phyloP scores from a whole-genome alignment of 2,113 vertebrate genomes.

The Xiphorhynchus elegans region DNA sequence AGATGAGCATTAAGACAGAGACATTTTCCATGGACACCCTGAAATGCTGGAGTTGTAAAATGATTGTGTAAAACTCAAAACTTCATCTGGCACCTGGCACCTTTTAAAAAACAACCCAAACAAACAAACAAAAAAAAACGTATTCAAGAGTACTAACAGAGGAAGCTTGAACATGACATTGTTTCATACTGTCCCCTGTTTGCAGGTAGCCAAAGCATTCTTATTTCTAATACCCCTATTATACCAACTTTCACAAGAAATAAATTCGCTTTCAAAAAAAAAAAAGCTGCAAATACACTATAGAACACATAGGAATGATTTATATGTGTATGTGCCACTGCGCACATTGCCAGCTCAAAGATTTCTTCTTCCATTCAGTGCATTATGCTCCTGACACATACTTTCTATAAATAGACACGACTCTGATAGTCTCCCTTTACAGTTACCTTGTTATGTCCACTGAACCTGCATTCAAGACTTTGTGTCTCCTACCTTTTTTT shows the following conservation, averaged over 20 bases:
- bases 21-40: background rate
- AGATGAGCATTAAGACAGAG: background rate
- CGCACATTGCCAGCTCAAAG: constrained; percentile 5
- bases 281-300: background rate
- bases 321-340: background rate
- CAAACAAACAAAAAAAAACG: background rate
- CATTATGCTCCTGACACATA: background rate
- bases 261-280: background rate
- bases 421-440: background rate
- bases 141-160: background rate
- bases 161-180: background rate
- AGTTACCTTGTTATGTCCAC: background rate
- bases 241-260: background rate
- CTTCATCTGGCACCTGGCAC: background rate
- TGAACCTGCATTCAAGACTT: constrained; percentile 18
- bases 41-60: background rate
- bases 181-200: background rate
- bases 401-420: constrained; percentile 49
- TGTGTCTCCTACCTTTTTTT: background rate
- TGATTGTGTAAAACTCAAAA: background rate
- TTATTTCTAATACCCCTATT: background rate
- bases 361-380: constrained; percentile 23
- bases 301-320: background rate
- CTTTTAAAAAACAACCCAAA: background rate
- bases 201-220: background rate